Evolutionary conservation across 2,888 invertebrate genomes (phyloP).

Genomic region (Thymelicus sylvestris): DNA sequence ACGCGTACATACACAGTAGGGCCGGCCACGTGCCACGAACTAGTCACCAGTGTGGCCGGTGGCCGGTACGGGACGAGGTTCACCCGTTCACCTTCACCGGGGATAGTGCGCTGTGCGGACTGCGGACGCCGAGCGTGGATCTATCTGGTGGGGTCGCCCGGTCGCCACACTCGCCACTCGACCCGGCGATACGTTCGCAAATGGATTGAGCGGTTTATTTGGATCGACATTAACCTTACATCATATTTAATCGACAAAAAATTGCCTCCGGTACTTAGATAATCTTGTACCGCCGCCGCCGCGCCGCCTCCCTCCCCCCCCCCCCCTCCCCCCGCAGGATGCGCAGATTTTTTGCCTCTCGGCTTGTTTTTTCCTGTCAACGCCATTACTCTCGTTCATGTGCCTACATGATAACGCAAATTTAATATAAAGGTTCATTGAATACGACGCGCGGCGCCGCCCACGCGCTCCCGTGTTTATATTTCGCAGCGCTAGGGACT

Average conservation of each 20-base stretch:
- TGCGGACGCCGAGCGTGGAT: too few species aligned
- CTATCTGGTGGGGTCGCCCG: too few species aligned
- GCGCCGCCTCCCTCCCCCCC: background rate
- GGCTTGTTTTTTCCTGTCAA: constrained; percentile 4
- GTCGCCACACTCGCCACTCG: background rate
- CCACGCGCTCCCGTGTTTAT: too few species aligned
- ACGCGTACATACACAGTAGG: too few species aligned
- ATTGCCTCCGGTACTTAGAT: constrained; percentile 4
- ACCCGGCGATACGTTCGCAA: background rate
- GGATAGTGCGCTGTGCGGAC: too few species aligned
- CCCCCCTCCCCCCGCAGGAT: background rate
- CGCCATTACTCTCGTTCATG: background rate
- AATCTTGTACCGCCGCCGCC: background rate
- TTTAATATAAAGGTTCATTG: too few species aligned
- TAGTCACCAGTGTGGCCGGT: too few species aligned
- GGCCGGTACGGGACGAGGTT: too few species aligned
- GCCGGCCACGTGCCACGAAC: too few species aligned
- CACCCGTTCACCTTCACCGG: too few species aligned
- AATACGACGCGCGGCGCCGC: too few species aligned
- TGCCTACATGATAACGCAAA: background rate
- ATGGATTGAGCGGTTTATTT: background rate
- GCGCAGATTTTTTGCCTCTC: background rate
- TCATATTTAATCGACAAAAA: background rate
- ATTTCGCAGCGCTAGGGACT: too few species aligned
- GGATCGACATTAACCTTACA: background rate